Conservation (phyloP, 1,140 invertebrate species). For the Bombus ignitus region DNA sequence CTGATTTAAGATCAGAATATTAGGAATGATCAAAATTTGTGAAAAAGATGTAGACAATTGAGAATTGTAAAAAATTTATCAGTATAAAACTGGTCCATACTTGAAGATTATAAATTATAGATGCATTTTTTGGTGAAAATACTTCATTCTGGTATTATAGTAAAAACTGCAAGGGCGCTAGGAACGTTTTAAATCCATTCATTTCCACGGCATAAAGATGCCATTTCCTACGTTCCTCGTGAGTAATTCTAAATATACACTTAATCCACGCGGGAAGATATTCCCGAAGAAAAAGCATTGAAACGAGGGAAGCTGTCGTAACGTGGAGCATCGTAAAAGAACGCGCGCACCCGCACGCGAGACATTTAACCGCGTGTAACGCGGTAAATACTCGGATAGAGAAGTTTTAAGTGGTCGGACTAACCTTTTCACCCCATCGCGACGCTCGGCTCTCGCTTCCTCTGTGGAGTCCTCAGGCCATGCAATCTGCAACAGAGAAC, state of each 20-base stretch:
- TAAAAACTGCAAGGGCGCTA: neutral
- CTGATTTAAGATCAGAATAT: no score
- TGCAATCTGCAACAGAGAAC: conserved; percentile 42
- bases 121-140: no score
- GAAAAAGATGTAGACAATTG: neutral
- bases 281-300: neutral
- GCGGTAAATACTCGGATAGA: neutral
- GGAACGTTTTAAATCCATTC: neutral
- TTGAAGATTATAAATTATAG: no score
- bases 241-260: neutral
- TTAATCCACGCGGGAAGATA: neutral
- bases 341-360: neutral
- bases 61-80: neutral
- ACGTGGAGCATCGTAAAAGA: neutral
- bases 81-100: neutral
- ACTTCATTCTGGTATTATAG: neutral
- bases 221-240: neutral
- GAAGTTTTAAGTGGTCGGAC: conserved; percentile 21
- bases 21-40: neutral
- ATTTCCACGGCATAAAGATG: neutral
- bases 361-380: neutral
- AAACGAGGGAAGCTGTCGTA: neutral
- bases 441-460: conserved; percentile 22
- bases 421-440: conserved; percentile 65
- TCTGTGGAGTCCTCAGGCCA: conserved; percentile 32